phyloP scores from a whole-genome alignment of 2,113 vertebrate genomes.

The Crotalus tigris region DNA sequence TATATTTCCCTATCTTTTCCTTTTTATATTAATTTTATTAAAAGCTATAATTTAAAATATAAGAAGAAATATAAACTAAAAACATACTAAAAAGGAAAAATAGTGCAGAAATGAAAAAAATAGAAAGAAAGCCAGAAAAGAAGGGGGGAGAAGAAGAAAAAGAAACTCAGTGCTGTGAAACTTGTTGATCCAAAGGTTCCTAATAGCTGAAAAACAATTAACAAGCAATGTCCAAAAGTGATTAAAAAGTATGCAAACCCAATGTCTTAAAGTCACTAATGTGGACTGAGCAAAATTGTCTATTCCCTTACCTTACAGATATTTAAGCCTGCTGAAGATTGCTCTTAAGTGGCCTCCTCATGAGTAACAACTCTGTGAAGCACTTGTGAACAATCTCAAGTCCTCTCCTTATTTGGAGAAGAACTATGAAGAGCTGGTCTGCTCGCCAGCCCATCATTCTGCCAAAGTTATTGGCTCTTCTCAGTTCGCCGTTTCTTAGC shows the following conservation, averaged over 20 bases:
- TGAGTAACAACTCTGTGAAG: not conserved
- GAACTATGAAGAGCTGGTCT: not conserved
- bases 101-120: not conserved
- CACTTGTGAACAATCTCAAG: not conserved
- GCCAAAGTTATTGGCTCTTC: not conserved
- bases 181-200: not conserved
- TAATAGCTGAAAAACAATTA: not conserved
- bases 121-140: not conserved
- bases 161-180: not conserved
- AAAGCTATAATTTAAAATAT: not conserved
- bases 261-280: not conserved
- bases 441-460: not conserved
- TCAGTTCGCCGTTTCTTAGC: not conserved
- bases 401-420: not conserved
- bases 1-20: slow-evolving; percentile 8
- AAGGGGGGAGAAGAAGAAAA: not conserved
- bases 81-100: not conserved
- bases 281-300: not conserved
- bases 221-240: not conserved
- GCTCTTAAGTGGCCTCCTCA: not conserved
- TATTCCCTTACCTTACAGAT: not conserved
- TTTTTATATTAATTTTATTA: not conserved
- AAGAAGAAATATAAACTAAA: not conserved
- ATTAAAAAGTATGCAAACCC: not conserved
- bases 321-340: not conserved